Evolutionary conservation across 1,140 invertebrate species (phyloP).

Genomic region (Heterodera carotae): DNA sequence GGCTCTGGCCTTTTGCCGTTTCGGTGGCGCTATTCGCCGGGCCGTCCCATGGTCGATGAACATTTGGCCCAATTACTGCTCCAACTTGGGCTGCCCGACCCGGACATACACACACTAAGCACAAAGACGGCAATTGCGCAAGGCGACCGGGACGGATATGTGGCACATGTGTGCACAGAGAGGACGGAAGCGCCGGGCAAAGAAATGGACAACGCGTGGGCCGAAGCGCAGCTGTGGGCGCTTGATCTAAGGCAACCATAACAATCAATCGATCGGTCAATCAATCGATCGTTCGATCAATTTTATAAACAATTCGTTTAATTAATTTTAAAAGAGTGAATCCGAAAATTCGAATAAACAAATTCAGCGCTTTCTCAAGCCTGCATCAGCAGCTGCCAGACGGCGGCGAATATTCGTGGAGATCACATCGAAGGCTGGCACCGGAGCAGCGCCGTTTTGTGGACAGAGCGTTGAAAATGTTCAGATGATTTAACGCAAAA

Average conservation of each 20-base stretch:
- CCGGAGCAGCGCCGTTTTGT: conserved; percentile 3
- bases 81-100: conserved; percentile 39
- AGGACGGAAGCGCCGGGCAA: conserved; percentile 22
- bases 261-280: no score
- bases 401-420: conserved; percentile 2
- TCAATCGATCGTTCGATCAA: no score
- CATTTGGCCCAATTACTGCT: conserved; percentile 40
- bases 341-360: neutral
- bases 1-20: conserved; percentile 28
- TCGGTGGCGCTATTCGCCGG: conserved; percentile 13
- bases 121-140: conserved; percentile 30
- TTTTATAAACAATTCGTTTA: neutral
- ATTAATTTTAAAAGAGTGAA: no score
- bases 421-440: neutral
- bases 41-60: conserved; percentile 42
- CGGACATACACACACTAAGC: conserved; percentile 45
- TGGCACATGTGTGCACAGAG: conserved; percentile 40
- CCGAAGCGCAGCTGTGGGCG: conserved; percentile 46
- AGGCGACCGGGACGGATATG: conserved; percentile 35
- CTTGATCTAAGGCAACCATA: conserved; percentile 38
- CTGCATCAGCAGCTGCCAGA: conserved; percentile 5
- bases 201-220: conserved; percentile 54
- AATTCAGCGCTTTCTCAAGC: conserved; percentile 4
- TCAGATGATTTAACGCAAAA: neutral
- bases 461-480: conserved; percentile 2